Base-by-base conservation (phyloP, 37 sponge, comb jelly and placozoan species). In the Cliona cf. orientalis region DNA sequence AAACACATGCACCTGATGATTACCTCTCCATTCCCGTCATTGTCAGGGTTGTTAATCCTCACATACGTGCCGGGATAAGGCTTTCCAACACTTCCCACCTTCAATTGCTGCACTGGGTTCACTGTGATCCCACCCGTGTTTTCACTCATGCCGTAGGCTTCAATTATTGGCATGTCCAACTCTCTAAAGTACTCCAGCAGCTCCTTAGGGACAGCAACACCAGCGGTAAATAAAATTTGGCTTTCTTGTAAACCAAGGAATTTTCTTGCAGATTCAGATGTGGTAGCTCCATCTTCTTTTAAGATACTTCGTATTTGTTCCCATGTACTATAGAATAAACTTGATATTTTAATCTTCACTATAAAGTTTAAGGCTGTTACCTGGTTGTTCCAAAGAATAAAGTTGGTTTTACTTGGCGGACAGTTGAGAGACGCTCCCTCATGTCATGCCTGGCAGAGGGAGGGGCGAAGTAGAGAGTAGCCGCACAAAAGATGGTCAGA, bases 1-100 rank as follows among this genome's bases (percentile, higher is more conserved):
- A 66, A 1, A 12, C 35, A n/a, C n/a, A n/a, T n/a, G n/a, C n/a
- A n/a, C n/a, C n/a, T n/a, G n/a, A n/a, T n/a, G 5, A 49, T 65
- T 19, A 91, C 91, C 84, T 91, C 92, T 71, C 92, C 92, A 41
- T 87, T 84, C 1, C 89, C 93, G 46, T 88, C 31, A 46, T 83
- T 87, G 72, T 92, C 87, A 3, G 88, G 88, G 14, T 77, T 61
- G 70, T 91, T 77, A 43, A 91, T 81, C 82, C 55, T 82, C 12
- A 80, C 46, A 29, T 88, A 83, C 12, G 72, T 57, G 5, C 93
- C 87, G 29, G 40, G 66, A 26, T 69, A 46, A 0, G 77, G 73
- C n/a, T 80, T 84, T 9, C 91, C 91, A 68, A 73, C 69, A 67
- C 75, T 79, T 23, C 85, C 91, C 14, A 49, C 37, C 21, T 40